Percentiles rank a stretch among this genome's conserved stretches.
Evolutionary conservation across 1,140 invertebrate genomes (phyloP).

Genomic region (Brachionus angularis): DNA sequence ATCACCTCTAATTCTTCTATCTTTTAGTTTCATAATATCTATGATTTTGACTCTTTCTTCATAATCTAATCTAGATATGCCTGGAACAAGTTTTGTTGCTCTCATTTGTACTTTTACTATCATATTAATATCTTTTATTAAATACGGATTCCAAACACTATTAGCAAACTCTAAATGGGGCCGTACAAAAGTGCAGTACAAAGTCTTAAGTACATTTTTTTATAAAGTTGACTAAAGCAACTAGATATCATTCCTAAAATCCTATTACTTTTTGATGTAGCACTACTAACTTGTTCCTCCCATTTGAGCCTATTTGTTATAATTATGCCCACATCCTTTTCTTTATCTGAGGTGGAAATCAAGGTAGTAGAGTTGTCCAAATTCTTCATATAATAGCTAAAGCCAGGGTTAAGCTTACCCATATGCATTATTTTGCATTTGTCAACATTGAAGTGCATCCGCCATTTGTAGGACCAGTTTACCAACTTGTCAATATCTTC

Average conservation of each 20-base stretch:
- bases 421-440: background rate
- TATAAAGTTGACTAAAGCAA: background rate
- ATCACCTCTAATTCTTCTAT: no score
- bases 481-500: background rate
- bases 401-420: background rate
- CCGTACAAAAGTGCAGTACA: background rate
- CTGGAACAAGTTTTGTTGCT: background rate
- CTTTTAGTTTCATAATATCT: background rate
- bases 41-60: background rate
- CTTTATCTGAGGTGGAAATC: no score
- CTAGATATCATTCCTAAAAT: background rate
- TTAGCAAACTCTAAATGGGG: background rate
- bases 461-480: background rate
- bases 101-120: no score
- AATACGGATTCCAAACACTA: background rate
- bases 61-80: background rate
- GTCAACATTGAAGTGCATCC: background rate
- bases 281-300: background rate
- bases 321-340: no score
- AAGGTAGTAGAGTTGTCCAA: no score
- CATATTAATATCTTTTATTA: background rate
- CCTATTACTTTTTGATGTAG: background rate
- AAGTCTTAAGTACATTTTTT: background rate
- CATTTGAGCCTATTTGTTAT: background rate
- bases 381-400: background rate